Evolutionary conservation across 2,113 vertebrate species (phyloP), one percentile per base, ranked within the genome.

Genomic region (Triplophysa dalaica): DNA sequence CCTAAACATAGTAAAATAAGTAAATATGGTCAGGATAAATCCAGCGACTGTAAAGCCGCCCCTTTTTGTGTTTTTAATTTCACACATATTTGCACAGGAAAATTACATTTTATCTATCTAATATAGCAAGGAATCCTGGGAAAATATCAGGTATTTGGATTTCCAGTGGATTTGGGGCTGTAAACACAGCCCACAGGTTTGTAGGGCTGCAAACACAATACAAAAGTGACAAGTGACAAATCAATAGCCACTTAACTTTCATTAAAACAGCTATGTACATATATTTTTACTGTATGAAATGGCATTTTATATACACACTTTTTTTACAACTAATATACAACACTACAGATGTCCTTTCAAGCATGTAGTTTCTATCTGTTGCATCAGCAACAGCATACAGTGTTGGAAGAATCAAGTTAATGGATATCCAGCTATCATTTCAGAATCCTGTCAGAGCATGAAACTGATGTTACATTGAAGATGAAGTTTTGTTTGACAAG

Each of bases 81-180:
- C 89, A 91, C 91, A 91, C 88, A 85, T 88, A 93, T 93, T 93
- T 92, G 91, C 91, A 92, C 90, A 90, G 82, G 86, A 84, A 92
- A 91, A 93, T 92, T 90, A 91, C 89, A 91, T 92, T 92, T 91
- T 86, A 91, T 87, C 91, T 92, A 92, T 92, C 90, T 87, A 87
- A 87, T 89, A 85, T 82, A 88, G 81, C 84, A 8, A 79, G 87
- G 63, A 78, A 80, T 85, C 79, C 82, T 85, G 87, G 85, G 88
- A 91, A 93, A 91, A 90, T 87, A 91, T 83, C 81, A 83, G 63
- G 88, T 82, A 81, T 63, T 66, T 22, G 67, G 84, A 85, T 87
- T 84, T 85, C 21, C 26, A 75, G 81, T 74, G 86, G 86, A 88
- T 86, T 87, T 58, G 84, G 85, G 83, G 83, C 84, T 78, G 81